Evolutionary conservation across 2,888 invertebrate genomes (phyloP).

Genomic region (Leptopilina drosophilae): DNA sequence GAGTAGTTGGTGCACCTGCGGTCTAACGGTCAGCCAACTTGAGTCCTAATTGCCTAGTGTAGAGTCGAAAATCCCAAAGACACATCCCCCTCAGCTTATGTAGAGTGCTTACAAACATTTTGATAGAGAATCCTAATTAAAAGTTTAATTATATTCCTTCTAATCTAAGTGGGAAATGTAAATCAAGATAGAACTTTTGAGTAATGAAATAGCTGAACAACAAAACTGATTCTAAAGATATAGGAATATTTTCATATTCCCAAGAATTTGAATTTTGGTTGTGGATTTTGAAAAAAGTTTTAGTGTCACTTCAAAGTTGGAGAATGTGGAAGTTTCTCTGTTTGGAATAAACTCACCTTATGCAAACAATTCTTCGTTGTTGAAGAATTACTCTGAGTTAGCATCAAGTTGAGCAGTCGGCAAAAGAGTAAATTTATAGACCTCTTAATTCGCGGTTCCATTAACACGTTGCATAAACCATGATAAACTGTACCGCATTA

Average conservation of each 20-base stretch:
- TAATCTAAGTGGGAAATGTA: too few relatives aligned
- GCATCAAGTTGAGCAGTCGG: slow-evolving; percentile 18
- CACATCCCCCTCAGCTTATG: slow-evolving; percentile 11
- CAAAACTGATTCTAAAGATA: background rate
- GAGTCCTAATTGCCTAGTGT: slow-evolving; percentile 28
- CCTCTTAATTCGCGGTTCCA: slow-evolving; percentile 45
- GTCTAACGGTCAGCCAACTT: slow-evolving; percentile 15
- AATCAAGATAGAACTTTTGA: too few relatives aligned
- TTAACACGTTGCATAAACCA: slow-evolving; percentile 45
- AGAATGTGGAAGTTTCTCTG: too few relatives aligned
- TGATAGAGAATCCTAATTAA: background rate
- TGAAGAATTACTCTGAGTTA: slow-evolving; percentile 32
- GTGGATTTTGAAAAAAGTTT: too few relatives aligned
- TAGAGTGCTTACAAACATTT: background rate
- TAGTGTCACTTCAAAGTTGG: too few relatives aligned
- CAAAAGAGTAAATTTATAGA: slow-evolving; percentile 39
- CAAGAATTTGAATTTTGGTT: too few relatives aligned
- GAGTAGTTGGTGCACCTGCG: slow-evolving; percentile 19
- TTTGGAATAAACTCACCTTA: background rate
- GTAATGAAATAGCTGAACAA: background rate
- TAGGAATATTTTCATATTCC: too few relatives aligned
- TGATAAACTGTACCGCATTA: slow-evolving; percentile 44
- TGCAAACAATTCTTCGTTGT: slow-evolving; percentile 19
- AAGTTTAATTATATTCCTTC: background rate
- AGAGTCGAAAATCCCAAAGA: slow-evolving; percentile 33